These are phyloP conservation scores for Rhyzopertha dominica DNA, from an alignment of 1,140 invertebrate species.

Conservation along the genomic window DNA sequence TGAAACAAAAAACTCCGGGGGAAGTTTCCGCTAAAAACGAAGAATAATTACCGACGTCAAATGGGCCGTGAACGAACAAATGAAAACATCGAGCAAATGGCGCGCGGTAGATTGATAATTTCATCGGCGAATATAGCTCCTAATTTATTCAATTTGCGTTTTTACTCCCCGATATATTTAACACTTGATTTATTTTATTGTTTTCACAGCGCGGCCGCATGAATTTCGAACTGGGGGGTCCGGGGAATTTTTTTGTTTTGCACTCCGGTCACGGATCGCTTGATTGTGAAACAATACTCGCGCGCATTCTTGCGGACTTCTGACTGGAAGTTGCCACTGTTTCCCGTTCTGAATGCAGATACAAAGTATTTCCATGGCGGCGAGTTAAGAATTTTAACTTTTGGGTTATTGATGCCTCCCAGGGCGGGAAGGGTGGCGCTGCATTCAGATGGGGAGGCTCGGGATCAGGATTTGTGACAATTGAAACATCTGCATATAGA, in stretches of 20 bases:
- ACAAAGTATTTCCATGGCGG: constrained; percentile 4
- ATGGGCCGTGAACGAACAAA: constrained; percentile 40
- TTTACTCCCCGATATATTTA: constrained; percentile 31
- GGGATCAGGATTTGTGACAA: too few species aligned
- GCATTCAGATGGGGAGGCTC: too few species aligned
- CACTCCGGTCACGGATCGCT: constrained; percentile 9
- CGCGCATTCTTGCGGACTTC: constrained; percentile 14
- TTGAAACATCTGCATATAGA: too few species aligned
- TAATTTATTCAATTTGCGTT: constrained; percentile 42
- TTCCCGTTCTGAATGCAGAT: constrained; percentile 14
- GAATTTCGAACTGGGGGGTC: neutral
- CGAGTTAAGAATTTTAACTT: constrained; percentile 14
- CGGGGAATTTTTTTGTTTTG: neutral
- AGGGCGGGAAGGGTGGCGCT: too few species aligned
- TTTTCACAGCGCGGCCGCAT: constrained; percentile 13
- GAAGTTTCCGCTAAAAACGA: constrained; percentile 30
- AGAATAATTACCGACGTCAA: constrained; percentile 42
- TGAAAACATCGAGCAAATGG: constrained; percentile 44
- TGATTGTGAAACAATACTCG: constrained; percentile 14
- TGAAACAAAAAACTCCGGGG: constrained; percentile 27
- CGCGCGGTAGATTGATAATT: constrained; percentile 42
- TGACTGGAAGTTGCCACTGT: constrained; percentile 13
- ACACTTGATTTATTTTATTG: constrained; percentile 33
- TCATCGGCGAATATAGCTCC: constrained; percentile 33
- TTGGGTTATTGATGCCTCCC: too few species aligned